These are phyloP conservation scores for Habroteleia sp. DNA, from an alignment of 2,888 invertebrate genomes.

Conservation along the genomic window DNA sequence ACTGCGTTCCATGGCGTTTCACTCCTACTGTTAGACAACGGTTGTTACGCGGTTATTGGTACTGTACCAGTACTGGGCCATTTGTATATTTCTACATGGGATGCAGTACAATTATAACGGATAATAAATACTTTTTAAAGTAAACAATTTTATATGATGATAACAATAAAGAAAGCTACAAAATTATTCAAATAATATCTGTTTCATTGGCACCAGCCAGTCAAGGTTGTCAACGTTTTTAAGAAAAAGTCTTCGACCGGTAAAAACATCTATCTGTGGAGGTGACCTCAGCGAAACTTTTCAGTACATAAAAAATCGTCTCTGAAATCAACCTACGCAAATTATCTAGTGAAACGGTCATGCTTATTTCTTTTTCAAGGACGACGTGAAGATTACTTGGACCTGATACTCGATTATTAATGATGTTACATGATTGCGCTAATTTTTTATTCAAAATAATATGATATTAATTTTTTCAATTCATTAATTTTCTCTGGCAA, in stretches of 20 bases:
- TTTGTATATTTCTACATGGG: no score
- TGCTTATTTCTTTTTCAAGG: slow-evolving; percentile 59
- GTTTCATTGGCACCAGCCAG: slow-evolving; percentile 29
- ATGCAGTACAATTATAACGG: no score
- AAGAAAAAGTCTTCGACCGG: slow-evolving; percentile 44
- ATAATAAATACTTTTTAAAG: slow-evolving; percentile 8
- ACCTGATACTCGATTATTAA: slow-evolving; percentile 25
- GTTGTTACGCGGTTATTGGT: no score
- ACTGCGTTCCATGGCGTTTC: no score
- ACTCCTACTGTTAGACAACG: no score
- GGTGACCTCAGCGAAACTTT: slow-evolving; percentile 57
- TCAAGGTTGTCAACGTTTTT: slow-evolving; percentile 35
- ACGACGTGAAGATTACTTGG: slow-evolving; percentile 56
- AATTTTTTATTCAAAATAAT: slow-evolving; percentile 11
- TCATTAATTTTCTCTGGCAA: not conserved
- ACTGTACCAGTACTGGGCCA: no score
- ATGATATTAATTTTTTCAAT: slow-evolving; percentile 10
- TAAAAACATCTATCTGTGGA: slow-evolving; percentile 60
- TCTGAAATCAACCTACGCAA: slow-evolving; percentile 56
- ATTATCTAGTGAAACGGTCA: slow-evolving; percentile 49
- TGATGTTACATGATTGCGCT: slow-evolving; percentile 21
- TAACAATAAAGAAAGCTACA: slow-evolving; percentile 13
- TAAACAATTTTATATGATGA: slow-evolving; percentile 7
- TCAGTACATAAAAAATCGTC: slow-evolving; percentile 53
- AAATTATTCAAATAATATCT: slow-evolving; percentile 28